Base-by-base conservation (phyloP, 53 echinoderm and acorn worm genomes). In the Zoroaster sp. region DNA sequence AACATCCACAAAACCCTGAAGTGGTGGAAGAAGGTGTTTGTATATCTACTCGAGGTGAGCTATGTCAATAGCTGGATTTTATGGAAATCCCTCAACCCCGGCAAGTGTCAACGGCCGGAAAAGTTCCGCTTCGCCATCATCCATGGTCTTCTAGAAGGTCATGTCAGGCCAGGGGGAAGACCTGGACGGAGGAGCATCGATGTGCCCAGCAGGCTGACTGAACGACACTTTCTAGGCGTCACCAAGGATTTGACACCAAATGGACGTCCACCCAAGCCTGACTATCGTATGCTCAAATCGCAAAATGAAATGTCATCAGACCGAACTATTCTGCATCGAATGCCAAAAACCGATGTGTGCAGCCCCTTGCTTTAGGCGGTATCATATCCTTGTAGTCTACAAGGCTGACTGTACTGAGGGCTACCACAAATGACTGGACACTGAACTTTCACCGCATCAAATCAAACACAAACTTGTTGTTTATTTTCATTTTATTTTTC, bases 281-380 rank as follows among this genome's bases (percentile, higher is more conserved):
- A 89, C 63, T 89, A 47, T 80, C 7, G 89, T 89, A 2, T 80
- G 89, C 44, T 89, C 89, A 9, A 73, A 89, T 44, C 70, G 89
- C 28, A 51, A 39, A 25, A 72, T 72, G 3, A 80, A 71, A 79
- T 72, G 89, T 8, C 89, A 89, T 25, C 80, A 80, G 39, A 89
- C 89, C 9, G 72, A 80, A 53, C 67, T 35, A 18, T 12, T 34
- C 35, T 89, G 89, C 47, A 35, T 18, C 15, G 35, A 80, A 28
- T 89, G 89, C 34, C 6, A 80, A 10, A 9, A 41, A 28, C 81
- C 89, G 5, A 71, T 89, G 89, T 89, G 89, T 89, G 43, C 81
- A 1, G 25, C 69, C 6, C 89, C 81, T 2, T 89, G 89, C 72
- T 72, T 80, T 52, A 65, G 15, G 53, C 49, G 81, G 9, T 89